phyloP scores from a whole-genome alignment of 2,113 vertebrate species.

The Bubalus kerabau region DNA sequence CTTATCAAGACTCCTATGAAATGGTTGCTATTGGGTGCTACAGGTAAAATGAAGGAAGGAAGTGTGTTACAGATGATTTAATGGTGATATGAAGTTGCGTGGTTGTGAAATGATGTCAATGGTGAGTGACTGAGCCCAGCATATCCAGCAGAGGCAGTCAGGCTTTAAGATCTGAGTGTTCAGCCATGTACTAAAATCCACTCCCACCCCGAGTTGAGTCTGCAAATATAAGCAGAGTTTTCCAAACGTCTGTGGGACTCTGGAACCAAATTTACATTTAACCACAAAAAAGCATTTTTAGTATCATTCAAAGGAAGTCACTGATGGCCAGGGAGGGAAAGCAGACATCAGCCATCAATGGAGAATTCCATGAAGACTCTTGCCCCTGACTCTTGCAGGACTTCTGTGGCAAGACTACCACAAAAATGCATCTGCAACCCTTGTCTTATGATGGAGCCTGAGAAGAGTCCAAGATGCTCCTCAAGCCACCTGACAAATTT shows the following conservation, averaged over 20 bases:
- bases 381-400: background rate
- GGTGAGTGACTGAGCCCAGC: background rate
- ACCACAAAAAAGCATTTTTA: background rate
- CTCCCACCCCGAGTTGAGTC: background rate
- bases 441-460: background rate
- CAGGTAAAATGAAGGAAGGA: background rate
- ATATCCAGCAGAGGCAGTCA: fast-evolving
- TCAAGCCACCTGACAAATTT: background rate
- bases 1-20: background rate
- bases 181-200: fast-evolving
- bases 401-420: background rate
- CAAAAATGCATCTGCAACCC: background rate
- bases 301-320: background rate
- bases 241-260: background rate
- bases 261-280: background rate
- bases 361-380: background rate
- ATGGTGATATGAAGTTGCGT: fast-evolving
- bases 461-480: too few species aligned
- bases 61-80: fast-evolving
- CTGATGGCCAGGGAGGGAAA: too few species aligned
- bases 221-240: background rate
- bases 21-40: background rate
- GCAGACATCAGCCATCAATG: background rate
- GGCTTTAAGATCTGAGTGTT: background rate
- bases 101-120: background rate